phyloP scores from a whole-genome alignment of 2,888 invertebrate species.

The Pemphredon lugubris region DNA sequence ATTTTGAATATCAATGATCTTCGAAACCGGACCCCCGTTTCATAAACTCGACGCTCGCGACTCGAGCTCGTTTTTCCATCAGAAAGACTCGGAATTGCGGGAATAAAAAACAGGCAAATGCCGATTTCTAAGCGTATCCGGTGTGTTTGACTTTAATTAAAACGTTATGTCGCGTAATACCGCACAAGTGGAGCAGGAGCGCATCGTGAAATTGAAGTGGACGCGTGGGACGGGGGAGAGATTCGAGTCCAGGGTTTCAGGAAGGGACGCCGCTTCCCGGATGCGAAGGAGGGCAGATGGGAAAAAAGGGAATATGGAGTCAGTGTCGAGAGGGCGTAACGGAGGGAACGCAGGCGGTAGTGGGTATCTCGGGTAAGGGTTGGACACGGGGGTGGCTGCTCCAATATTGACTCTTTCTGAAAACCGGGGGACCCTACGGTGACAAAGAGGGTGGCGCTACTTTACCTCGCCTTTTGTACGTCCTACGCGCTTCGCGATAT shows the following conservation, averaged over 20 bases:
- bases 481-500: conserved; percentile 38
- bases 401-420: conserved; percentile 79
- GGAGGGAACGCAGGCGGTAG: conserved; percentile 44
- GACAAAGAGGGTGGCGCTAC: conserved; percentile 72
- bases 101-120: conserved; percentile 12
- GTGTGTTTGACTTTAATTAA: conserved; percentile 43
- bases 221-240: conserved; percentile 13
- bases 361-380: conserved; percentile 53
- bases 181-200: conserved; percentile 44
- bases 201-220: conserved; percentile 45
- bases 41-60: no score
- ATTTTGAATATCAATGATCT: no score
- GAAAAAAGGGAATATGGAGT: conserved; percentile 47
- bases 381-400: conserved; percentile 75
- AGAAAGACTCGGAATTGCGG: neutral
- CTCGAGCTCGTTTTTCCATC: no score
- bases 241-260: neutral
- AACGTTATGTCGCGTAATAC: conserved; percentile 30
- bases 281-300: conserved; percentile 61
- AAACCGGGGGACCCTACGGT: conserved; percentile 66
- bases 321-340: conserved; percentile 64
- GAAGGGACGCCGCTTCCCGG: conserved; percentile 58
- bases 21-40: no score
- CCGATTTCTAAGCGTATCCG: neutral
- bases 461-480: conserved; percentile 58